Conservation (phyloP, 1,140 invertebrate genomes). For the Alviniconcha marisindica region DNA sequence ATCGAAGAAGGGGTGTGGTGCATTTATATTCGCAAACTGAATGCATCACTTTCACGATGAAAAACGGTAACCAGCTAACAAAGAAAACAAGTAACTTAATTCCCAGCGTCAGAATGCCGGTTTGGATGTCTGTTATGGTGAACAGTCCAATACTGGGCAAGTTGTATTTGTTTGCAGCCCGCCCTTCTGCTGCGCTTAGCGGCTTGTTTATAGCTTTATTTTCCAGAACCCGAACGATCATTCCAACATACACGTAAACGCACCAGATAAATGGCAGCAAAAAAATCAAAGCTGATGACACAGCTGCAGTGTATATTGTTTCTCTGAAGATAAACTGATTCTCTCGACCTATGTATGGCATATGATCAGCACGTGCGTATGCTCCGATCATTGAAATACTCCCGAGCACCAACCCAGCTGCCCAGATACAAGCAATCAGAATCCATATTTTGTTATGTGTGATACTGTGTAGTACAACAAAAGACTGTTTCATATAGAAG, state of each 20-base stretch:
- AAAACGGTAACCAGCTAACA: slow-evolving; percentile 22
- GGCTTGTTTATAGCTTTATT: neutral
- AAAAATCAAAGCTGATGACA: neutral
- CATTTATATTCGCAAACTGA: neutral
- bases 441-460: neutral
- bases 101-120: neutral
- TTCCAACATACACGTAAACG: neutral
- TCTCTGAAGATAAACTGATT: slow-evolving; percentile 29
- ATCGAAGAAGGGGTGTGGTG: too few relatives aligned
- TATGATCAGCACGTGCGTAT: too few relatives aligned
- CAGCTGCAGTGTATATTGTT: neutral
- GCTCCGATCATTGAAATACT: neutral
- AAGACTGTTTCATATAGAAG: slow-evolving; percentile 26
- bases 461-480: neutral
- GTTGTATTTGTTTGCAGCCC: neutral
- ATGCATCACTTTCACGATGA: slow-evolving; percentile 3
- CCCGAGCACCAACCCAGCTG: neutral
- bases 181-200: neutral
- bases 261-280: slow-evolving; percentile 4
- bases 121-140: neutral
- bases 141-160: neutral
- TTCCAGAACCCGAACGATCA: neutral
- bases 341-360: too few relatives aligned
- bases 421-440: slow-evolving; percentile 2
- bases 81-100: slow-evolving; percentile 26